A percentile compares a stretch with the other conserved stretches of the same genome.
Conservation (phyloP, 2,888 invertebrate species). For the Campaea margaritaria region DNA sequence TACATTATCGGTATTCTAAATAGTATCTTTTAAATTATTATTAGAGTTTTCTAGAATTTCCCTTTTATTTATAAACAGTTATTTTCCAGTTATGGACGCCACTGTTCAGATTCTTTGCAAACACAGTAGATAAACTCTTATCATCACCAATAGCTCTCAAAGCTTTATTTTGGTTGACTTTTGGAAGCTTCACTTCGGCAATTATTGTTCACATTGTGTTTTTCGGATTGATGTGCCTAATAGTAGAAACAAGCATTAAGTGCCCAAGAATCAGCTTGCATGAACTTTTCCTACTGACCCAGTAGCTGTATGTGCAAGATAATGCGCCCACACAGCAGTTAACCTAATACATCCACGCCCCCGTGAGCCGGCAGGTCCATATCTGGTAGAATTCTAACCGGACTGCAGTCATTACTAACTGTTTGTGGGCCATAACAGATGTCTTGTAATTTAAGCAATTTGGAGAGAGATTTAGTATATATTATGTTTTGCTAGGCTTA, state of each 20-base stretch:
- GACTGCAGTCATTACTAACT: slow-evolving; percentile 39
- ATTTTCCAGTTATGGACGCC: too few species aligned
- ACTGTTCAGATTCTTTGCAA: too few species aligned
- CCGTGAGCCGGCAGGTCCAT: slow-evolving; percentile 36
- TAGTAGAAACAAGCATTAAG: neutral
- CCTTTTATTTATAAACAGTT: too few species aligned
- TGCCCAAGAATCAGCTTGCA: neutral
- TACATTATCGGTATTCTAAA: too few species aligned
- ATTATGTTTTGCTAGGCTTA: neutral
- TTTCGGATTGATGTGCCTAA: neutral
- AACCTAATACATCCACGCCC: slow-evolving; percentile 44
- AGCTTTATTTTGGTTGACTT: too few species aligned
- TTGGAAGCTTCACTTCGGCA: too few species aligned
- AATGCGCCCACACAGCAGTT: slow-evolving; percentile 42
- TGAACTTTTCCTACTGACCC: slow-evolving; percentile 6
- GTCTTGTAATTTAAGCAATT: slow-evolving; percentile 27
- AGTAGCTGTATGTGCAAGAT: slow-evolving; percentile 8
- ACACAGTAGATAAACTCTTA: too few species aligned
- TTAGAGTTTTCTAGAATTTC: too few species aligned
- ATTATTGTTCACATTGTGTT: too few species aligned
- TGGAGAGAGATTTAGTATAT: slow-evolving; percentile 19
- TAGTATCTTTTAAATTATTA: too few species aligned
- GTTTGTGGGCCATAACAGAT: slow-evolving; percentile 34
- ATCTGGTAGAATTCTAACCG: slow-evolving; percentile 39
- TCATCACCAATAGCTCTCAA: too few species aligned